A percentile compares a stretch with the other conserved stretches of the same genome.
Evolutionary conservation across 2,113 vertebrate genomes (phyloP).

Genomic region (Kryptolebias marmoratus): DNA sequence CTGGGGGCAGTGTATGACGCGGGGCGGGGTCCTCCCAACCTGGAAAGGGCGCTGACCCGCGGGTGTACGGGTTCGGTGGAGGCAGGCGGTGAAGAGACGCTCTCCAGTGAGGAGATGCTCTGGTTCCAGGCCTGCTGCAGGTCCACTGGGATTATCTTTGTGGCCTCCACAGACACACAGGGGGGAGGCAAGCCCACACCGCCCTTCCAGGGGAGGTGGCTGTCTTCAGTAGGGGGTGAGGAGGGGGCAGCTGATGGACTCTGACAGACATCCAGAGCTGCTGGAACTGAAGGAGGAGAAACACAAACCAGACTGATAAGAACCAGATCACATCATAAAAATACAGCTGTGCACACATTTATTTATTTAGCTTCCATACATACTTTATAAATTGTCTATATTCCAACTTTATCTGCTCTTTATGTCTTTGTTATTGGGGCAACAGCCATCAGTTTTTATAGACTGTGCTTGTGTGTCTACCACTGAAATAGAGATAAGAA

Average conservation of each 20-base stretch:
- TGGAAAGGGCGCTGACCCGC: slow-evolving; percentile 75
- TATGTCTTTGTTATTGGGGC: not conserved
- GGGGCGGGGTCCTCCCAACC: slow-evolving; percentile 67
- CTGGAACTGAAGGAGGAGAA: slow-evolving; percentile 51
- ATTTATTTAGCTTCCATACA: no score
- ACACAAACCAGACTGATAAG: not conserved
- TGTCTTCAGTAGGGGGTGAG: slow-evolving; percentile 84
- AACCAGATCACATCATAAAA: no score
- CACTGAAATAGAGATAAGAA: no score
- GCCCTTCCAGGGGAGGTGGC: slow-evolving; percentile 91
- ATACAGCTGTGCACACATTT: no score
- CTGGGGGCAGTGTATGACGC: slow-evolving; percentile 63
- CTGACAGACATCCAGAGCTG: slow-evolving; percentile 83
- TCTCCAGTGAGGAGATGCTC: slow-evolving; percentile 96
- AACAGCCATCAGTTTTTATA: not conserved
- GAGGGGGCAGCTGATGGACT: slow-evolving; percentile 81
- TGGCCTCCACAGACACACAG: slow-evolving; percentile 91
- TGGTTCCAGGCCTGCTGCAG: slow-evolving; percentile 95
- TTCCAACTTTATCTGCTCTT: no score
- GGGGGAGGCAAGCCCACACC: slow-evolving; percentile 86
- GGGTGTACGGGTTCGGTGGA: slow-evolving; percentile 73
- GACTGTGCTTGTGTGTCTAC: no score
- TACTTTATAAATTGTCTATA: no score
- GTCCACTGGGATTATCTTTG: slow-evolving; percentile 95
- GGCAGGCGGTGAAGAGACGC: slow-evolving; percentile 88